Conservation (phyloP, 2,113 vertebrate species). For the Alouatta palliata region DNA sequence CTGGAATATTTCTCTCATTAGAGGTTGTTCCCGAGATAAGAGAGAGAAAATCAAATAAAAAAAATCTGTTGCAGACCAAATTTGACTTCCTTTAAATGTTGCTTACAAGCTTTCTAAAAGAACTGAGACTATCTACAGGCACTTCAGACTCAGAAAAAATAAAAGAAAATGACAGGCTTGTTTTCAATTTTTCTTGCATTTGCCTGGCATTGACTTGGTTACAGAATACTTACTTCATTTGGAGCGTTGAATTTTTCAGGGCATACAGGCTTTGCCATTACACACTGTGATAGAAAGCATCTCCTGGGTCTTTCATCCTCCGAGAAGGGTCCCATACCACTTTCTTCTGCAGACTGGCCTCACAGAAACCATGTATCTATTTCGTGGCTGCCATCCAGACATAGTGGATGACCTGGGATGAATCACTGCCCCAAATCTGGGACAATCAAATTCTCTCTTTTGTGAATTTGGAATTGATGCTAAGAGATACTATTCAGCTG, state of each 20-base stretch:
- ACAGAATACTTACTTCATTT: not conserved
- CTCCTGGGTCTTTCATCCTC: not conserved
- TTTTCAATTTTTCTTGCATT: slow-evolving; percentile 13
- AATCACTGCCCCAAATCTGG: not conserved
- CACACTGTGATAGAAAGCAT: not conserved
- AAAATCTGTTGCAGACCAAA: slow-evolving; percentile 17
- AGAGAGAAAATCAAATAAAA: not conserved
- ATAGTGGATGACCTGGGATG: not conserved
- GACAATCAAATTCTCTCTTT: not conserved
- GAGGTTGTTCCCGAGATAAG: not conserved
- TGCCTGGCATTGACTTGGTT: not conserved
- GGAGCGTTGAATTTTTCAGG: not conserved
- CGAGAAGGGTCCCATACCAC: not conserved
- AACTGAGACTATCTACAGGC: not conserved
- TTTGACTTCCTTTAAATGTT: slow-evolving; percentile 37
- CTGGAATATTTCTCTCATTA: slow-evolving; percentile 24
- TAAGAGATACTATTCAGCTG: not conserved
- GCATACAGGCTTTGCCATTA: not conserved
- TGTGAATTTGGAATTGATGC: not conserved
- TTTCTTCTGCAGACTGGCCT: not conserved
- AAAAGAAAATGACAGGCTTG: slow-evolving; percentile 45
- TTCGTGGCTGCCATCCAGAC: not conserved
- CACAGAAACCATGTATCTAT: not conserved
- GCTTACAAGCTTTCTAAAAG: not conserved
- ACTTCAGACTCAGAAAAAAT: not conserved